Evolutionary conservation across 1,140 invertebrate genomes (phyloP).

Genomic region (Lepeophtheirus salmonis): DNA sequence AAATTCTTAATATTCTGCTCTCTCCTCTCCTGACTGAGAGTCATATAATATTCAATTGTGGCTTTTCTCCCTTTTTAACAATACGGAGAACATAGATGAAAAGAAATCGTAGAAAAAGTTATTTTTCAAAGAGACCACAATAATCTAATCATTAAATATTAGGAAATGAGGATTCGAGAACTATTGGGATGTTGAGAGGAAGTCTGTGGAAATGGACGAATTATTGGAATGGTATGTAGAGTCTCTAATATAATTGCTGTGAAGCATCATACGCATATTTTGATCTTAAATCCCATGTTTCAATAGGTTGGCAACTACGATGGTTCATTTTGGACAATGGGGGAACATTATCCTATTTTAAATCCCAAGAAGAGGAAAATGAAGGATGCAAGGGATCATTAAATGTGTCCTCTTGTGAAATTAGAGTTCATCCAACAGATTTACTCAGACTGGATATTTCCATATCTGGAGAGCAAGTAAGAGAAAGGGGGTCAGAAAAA

Average conservation of each 20-base stretch:
- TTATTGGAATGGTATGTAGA: slow-evolving; percentile 48
- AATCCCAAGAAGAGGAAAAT: slow-evolving; percentile 57
- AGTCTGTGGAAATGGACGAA: slow-evolving; percentile 62
- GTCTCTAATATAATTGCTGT: background rate
- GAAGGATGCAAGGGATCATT: slow-evolving; percentile 65
- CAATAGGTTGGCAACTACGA: slow-evolving; percentile 62
- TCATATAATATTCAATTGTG: no score
- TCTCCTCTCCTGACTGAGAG: no score
- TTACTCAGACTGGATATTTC: slow-evolving; percentile 49
- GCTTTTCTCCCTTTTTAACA: no score
- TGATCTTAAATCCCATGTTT: slow-evolving; percentile 21
- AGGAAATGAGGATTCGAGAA: background rate
- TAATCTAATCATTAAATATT: no score
- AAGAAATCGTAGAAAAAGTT: no score
- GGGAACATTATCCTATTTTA: slow-evolving; percentile 59
- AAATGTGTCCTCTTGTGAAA: slow-evolving; percentile 60
- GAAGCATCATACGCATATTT: background rate
- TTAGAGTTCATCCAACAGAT: slow-evolving; percentile 50
- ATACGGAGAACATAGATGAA: no score
- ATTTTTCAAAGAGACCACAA: no score
- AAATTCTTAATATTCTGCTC: no score
- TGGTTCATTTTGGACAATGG: slow-evolving; percentile 59
- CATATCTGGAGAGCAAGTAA: slow-evolving; percentile 51
- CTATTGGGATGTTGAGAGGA: slow-evolving; percentile 47
- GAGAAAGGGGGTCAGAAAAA: no score